Conservation (phyloP, 2,797 vertebrate species). For the Manis pentadactyla region DNA sequence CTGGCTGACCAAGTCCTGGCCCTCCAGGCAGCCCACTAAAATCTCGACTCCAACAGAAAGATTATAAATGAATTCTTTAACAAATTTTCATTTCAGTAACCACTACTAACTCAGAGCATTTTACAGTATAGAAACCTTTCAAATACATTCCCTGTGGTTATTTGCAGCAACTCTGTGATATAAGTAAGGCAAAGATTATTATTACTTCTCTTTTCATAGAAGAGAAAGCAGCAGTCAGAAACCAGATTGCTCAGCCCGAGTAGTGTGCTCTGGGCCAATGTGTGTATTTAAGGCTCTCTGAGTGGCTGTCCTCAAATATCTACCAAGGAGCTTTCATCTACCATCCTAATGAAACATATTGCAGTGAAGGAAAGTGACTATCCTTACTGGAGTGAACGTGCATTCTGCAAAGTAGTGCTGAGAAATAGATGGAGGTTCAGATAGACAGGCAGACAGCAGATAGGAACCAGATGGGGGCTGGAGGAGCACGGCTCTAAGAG, state of each 20-base stretch:
- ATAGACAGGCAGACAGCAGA: not conserved
- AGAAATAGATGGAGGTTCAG: not conserved
- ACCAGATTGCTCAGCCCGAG: not conserved
- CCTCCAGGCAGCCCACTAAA: not conserved
- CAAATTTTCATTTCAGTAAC: not conserved
- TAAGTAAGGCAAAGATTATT: not conserved
- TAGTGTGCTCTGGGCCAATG: not conserved
- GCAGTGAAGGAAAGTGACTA: not conserved
- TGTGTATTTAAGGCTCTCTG: conserved; percentile 17
- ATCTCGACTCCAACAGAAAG: not conserved
- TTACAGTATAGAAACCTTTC: conserved; percentile 6
- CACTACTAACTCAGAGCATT: not conserved
- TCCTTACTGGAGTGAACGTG: not conserved
- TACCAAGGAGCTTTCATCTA: conserved; percentile 36
- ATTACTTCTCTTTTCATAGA: conserved; percentile 38
- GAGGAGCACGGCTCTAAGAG: not conserved
- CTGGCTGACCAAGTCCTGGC: not conserved
- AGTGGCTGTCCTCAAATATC: conserved; percentile 25
- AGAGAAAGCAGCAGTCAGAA: conserved; percentile 36
- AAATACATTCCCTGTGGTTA: conserved; percentile 24
- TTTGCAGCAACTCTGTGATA: conserved; percentile 20
- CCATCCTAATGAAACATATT: conserved; percentile 47
- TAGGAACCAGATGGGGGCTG: not conserved
- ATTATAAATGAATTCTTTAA: not conserved
- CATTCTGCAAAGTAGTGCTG: not conserved